Evolutionary conservation across 2,797 vertebrate genomes (phyloP).

Genomic region (Neosilurus mollespiculum): DNA sequence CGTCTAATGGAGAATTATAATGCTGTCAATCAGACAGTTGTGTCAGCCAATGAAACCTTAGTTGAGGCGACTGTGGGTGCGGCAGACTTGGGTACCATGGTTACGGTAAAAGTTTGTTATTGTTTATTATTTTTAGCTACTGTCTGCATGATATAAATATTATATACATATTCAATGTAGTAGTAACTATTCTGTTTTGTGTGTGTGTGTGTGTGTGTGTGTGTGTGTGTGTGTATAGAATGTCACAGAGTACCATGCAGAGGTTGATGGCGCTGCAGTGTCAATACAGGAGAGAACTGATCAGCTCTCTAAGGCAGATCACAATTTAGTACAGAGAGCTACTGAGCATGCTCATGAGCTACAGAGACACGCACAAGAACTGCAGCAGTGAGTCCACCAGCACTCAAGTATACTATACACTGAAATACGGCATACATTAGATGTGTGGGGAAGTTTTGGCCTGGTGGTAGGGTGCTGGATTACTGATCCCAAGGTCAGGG

Average conservation of each 20-base stretch:
- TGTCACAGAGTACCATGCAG: slow-evolving; percentile 82
- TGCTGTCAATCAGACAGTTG: slow-evolving; percentile 70
- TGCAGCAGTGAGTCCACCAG: slow-evolving; percentile 77
- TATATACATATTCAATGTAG: background rate
- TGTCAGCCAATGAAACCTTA: slow-evolving; percentile 64
- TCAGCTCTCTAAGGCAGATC: slow-evolving; percentile 79
- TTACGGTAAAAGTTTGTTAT: slow-evolving; percentile 73
- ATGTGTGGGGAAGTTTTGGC: too few relatives aligned
- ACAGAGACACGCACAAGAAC: slow-evolving; percentile 76
- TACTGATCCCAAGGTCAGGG: too few relatives aligned
- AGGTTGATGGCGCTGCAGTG: slow-evolving; percentile 85
- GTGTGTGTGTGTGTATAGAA: slow-evolving; percentile 72
- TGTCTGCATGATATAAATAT: background rate
- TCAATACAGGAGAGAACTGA: slow-evolving; percentile 79
- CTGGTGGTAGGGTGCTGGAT: too few relatives aligned
- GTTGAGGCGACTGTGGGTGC: slow-evolving; percentile 61
- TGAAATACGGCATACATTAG: background rate
- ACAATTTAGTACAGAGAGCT: slow-evolving; percentile 81
- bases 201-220: slow-evolving; percentile 33
- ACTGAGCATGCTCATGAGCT: slow-evolving; percentile 78
- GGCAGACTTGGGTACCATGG: slow-evolving; percentile 73
- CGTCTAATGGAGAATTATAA: slow-evolving; percentile 65
- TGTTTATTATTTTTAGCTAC: background rate
- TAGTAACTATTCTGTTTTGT: background rate
- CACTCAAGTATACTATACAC: background rate